Evolutionary conservation across 2,888 invertebrate genomes (phyloP).

Genomic region (Saturnia pavonia): DNA sequence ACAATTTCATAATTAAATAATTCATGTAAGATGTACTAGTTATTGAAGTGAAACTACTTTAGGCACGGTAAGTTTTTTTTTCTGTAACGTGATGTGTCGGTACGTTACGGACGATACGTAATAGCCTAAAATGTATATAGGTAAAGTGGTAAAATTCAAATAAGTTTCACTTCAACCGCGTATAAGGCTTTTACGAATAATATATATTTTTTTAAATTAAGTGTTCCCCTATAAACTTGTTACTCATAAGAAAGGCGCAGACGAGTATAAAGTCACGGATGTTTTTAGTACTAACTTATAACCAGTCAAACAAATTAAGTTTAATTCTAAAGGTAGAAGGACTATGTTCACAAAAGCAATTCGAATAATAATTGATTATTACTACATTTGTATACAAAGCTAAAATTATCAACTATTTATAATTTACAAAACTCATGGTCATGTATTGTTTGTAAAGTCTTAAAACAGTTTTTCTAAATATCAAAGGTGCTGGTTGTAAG

Average conservation of each 20-base stretch:
- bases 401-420: not conserved
- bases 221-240: not conserved
- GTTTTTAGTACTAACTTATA: not conserved
- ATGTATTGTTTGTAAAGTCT: conserved; percentile 9
- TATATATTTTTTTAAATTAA: no score
- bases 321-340: not conserved
- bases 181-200: no score
- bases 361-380: not conserved
- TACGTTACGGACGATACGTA: no score
- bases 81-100: no score
- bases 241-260: not conserved
- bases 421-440: conserved; percentile 1
- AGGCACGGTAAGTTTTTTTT: no score
- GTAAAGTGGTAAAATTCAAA: no score
- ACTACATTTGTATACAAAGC: not conserved
- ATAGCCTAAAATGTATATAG: no score
- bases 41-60: not conserved
- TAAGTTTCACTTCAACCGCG: no score
- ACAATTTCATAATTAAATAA: not conserved
- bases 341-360: not conserved
- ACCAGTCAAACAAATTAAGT: no score
- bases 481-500: not conserved
- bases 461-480: not conserved
- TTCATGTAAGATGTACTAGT: not conserved
- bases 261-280: not conserved